Base-by-base conservation (phyloP, 2,888 invertebrate species). In the Drosophila testacea region DNA sequence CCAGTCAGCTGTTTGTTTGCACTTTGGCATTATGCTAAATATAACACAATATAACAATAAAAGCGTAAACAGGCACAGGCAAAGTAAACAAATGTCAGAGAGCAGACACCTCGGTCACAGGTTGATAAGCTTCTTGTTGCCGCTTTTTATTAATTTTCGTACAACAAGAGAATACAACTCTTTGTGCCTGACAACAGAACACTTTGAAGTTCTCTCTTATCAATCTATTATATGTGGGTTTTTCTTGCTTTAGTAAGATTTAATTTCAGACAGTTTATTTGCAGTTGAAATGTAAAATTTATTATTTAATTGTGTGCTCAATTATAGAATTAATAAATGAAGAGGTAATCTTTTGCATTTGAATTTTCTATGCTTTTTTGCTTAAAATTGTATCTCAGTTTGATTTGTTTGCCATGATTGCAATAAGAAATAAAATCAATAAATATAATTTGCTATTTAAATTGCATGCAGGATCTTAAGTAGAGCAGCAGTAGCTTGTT, bases 11-110 rank as follows among this genome's bases (percentile, higher is more conserved):
- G 54, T 64, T 69, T 69, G 66, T 67, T 60, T 69, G 68, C 86
- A 65, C 82, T 81, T 69, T 75, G 74, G 60, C 67, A 72, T 79
- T 79, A 81, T 69, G 72, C 69, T 83, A 80, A 86, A 83, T 76
- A 86, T 80, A 88, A 48, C 65, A 59, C 46, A 63, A 56, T 56
- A 56, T 56, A 46, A 59, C 30, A 74, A 55, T 61, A 44, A 59
- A 50, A 38, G 52, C 63, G 57, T 34, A 72, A 70, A 74, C 62
- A 74, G 61, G 48, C 77, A 16, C 34, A 50, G 22, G 10, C 42
- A 55, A 27, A n/a, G 48, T 56, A 50, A 64, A 50, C 48, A 67
- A 70, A 69, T 76, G 76, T 59, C 77, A 69, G n/a, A 55, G 56
- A 46, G 50, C 73, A 52, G 9, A 54, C 9, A 22, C 22, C 22